phyloP scores from a whole-genome alignment of 2,797 vertebrate species.

The Neosilurus mollespiculum region DNA sequence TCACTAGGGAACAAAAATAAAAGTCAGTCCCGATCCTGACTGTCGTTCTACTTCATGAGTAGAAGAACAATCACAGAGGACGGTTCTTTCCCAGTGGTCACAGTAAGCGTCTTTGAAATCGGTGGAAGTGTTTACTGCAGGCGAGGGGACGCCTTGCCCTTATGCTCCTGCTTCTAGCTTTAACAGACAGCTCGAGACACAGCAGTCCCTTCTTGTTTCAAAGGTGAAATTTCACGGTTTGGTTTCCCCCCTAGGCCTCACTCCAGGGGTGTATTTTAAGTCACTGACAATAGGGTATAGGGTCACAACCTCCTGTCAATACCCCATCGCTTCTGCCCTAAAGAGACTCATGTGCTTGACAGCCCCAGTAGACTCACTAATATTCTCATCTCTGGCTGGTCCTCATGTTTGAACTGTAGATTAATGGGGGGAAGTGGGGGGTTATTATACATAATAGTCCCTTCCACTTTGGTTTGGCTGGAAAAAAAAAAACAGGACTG shows the following conservation, averaged over 20 bases:
- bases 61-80: background rate
- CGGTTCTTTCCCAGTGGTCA: background rate
- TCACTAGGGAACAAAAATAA: background rate
- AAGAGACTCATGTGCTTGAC: constrained; percentile 11
- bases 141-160: constrained; percentile 31
- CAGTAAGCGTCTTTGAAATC: background rate
- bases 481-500: background rate
- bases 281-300: constrained; percentile 56
- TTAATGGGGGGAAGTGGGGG: constrained; percentile 33
- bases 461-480: background rate
- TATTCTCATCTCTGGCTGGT: constrained; percentile 51
- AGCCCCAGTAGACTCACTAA: constrained; percentile 53
- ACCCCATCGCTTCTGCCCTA: constrained; percentile 20
- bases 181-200: constrained; percentile 40
- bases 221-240: constrained; percentile 46
- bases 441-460: constrained; percentile 55
- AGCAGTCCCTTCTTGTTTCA: constrained; percentile 47
- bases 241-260: constrained; percentile 37
- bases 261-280: constrained; percentile 41
- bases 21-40: background rate
- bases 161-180: constrained; percentile 16
- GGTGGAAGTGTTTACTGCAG: constrained; percentile 18
- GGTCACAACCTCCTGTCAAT: constrained; percentile 57
- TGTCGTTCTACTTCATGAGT: background rate
- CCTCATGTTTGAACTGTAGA: constrained; percentile 56